Evolutionary conservation across 2,113 vertebrate species (phyloP), one percentile per base, ranked within the genome.

Genomic region (Sitta europaea): DNA sequence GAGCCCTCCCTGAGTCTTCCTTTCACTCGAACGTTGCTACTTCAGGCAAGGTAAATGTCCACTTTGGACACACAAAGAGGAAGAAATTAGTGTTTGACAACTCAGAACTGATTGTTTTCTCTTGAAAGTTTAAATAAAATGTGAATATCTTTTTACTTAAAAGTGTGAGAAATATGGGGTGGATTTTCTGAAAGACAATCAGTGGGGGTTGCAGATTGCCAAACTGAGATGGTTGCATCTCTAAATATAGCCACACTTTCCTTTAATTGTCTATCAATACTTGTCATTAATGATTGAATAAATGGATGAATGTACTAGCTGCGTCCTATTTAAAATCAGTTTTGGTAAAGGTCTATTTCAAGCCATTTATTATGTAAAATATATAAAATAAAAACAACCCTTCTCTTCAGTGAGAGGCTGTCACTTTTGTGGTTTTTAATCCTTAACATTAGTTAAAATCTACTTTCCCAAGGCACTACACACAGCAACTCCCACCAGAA

Each of bases 251-350:
- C 35, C 21, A 73, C 25, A 3, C 47, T 72, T 87, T 84, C 76
- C 93, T 76, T 81, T 84, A 83, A 84, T 35, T 73, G 53, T 47
- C 87, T 94, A 31, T 90, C 95, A 94, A 89, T 92, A 63, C 36
- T 62, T 68, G 53, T 74, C 47, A 38, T 75, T 91, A 93, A 63
- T 55, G 71, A 67, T 35, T 76, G 94, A 80, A 65, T 92, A 90
- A 76, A 75, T 79, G 54, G 48, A 14, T n/a, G n/a, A 86, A 74
- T 63, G 47, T 65, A 63, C 90, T 75, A 71, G 57, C 73, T 75
- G 61, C 71, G 59, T 68, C 35, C 57, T 91, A 13, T 88, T 63
- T 70, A 62, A 72, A 75, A 73, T 67, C 40, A 17, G 35, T 78
- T 88, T 94, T 86, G 12, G 8, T 59, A 80, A 59, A 94, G 40